Percentiles rank a stretch among this genome's conserved stretches.
Conservation (phyloP, 2,888 invertebrate genomes). For the Doris montereyensis region DNA sequence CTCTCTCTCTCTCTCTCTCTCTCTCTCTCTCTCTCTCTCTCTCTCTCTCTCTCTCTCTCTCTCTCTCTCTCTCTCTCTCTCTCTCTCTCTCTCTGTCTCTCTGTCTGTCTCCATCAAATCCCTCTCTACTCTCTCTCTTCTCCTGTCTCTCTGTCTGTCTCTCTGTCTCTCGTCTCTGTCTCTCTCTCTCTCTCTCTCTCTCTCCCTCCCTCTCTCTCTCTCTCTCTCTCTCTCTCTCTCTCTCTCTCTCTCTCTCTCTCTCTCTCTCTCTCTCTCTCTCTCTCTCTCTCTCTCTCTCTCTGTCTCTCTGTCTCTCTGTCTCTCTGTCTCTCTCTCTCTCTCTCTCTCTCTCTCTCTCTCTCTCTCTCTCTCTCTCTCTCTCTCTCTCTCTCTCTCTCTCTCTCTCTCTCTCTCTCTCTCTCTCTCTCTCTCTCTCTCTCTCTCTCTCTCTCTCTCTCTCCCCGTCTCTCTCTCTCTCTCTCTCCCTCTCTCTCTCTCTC, state of each 20-base stretch:
- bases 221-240: background rate
- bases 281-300: background rate
- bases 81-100: too few relatives aligned
- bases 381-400: background rate
- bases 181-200: background rate
- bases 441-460: too few relatives aligned
- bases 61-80: background rate
- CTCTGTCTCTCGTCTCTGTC: background rate
- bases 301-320: background rate
- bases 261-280: background rate
- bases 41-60: background rate
- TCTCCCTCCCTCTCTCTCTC: background rate
- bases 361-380: background rate
- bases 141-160: background rate
- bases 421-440: too few relatives aligned
- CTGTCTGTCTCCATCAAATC: background rate
- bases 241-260: background rate
- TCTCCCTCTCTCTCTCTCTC: too few relatives aligned
- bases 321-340: slow-evolving; percentile 7
- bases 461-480: too few relatives aligned
- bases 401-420: too few relatives aligned
- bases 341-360: slow-evolving; percentile 13
- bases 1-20: background rate
- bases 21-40: background rate
- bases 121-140: slow-evolving; percentile 13